Percentiles rank a stretch among this genome's conserved stretches.
phyloP scores from a whole-genome alignment of 1,140 invertebrate genomes.

The Drosophila trapezifrons region DNA sequence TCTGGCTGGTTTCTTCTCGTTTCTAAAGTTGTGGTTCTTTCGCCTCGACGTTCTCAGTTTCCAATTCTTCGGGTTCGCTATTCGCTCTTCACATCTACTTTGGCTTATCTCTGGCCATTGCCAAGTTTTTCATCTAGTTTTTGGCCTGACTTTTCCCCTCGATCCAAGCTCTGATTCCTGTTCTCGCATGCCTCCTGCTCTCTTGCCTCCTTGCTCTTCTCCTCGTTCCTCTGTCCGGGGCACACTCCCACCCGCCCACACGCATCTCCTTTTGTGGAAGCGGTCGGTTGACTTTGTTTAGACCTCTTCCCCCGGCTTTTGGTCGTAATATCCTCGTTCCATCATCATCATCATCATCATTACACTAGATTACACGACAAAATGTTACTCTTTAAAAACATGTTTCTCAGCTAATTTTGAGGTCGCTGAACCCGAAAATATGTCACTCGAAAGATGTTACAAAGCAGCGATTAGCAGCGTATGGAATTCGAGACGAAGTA shows the following conservation, averaged over 20 bases:
- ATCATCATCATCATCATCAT: constrained; percentile 29
- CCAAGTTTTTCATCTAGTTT: constrained; percentile 77
- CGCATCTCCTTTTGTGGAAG: constrained; percentile 58
- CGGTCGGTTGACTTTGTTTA: constrained; percentile 47
- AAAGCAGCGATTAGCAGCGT: background rate
- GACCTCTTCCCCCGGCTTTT: constrained; percentile 3
- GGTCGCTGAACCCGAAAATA: constrained; percentile 19
- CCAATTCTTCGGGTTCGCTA: constrained; percentile 12
- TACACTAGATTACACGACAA: constrained; percentile 29
- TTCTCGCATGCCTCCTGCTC: constrained; percentile 27
- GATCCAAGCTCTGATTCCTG: constrained; percentile 24
- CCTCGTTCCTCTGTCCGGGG: constrained; percentile 6
- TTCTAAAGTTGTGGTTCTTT: constrained; percentile 10
- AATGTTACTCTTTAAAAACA: constrained; percentile 15
- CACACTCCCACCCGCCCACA: constrained; percentile 62
- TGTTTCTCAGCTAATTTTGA: constrained; percentile 5
- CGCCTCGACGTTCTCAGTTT: constrained; percentile 16
- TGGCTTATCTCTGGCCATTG: constrained; percentile 60
- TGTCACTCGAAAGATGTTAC: constrained; percentile 2
- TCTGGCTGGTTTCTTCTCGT: constrained; percentile 42
- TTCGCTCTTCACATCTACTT: constrained; percentile 34
- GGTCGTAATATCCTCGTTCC: constrained; percentile 20
- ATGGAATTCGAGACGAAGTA: too few species aligned
- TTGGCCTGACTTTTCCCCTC: constrained; percentile 29
- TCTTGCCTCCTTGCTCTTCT: background rate